A percentile compares a stretch with the other conserved stretches of the same genome.
phyloP scores from a whole-genome alignment of 2,113 vertebrate genomes.

The Thunnus thynnus region DNA sequence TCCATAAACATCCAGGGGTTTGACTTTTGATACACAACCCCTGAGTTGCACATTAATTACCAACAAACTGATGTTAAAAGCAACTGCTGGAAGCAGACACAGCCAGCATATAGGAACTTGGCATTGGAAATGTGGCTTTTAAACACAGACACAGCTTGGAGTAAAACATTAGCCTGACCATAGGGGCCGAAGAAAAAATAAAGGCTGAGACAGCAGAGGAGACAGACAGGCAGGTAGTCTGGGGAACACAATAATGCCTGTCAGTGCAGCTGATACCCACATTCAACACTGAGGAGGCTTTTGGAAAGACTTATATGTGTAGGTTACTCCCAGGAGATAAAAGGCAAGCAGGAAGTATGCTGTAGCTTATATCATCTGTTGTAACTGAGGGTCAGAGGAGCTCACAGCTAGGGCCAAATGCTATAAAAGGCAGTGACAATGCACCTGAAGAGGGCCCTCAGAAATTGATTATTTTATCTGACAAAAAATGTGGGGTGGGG shows the following conservation, averaged over 20 bases:
- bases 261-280: conserved; percentile 59
- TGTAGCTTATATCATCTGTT: conserved; percentile 43
- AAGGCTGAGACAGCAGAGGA: conserved; percentile 51
- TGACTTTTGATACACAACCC: conserved; percentile 23
- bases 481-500: not conserved
- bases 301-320: conserved; percentile 41
- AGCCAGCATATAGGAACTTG: conserved; percentile 13
- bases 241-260: conserved; percentile 51
- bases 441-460: conserved; percentile 29
- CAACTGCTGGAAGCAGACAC: conserved; percentile 19
- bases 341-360: conserved; percentile 44
- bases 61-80: conserved; percentile 37
- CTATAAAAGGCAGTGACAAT: conserved; percentile 29
- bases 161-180: conserved; percentile 39
- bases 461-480: conserved; percentile 21
- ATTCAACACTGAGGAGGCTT: conserved; percentile 44
- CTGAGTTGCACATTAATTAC: conserved; percentile 47
- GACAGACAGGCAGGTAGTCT: conserved; percentile 46
- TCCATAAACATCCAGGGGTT: not conserved
- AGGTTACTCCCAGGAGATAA: conserved; percentile 57
- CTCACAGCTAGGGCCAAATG: not conserved
- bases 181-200: conserved; percentile 20
- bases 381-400: conserved; percentile 54
- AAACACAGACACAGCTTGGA: conserved; percentile 45
- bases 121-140: conserved; percentile 45